A percentile compares a stretch with the other conserved stretches of the same genome.
phyloP scores from a whole-genome alignment of 2,888 invertebrate species.

The Papilio protenor region DNA sequence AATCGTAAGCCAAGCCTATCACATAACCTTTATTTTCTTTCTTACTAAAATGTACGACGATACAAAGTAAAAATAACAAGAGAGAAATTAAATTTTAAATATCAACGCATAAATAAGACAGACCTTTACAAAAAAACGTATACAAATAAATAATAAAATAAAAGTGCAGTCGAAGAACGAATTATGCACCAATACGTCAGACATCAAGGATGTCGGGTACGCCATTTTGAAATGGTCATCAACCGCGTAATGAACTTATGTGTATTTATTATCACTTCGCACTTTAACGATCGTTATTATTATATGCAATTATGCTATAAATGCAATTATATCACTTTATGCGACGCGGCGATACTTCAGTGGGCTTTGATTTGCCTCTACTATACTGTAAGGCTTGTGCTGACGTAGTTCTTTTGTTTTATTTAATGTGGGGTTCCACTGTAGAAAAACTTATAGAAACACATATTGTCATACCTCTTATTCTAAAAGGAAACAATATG shows the following conservation, averaged over 20 bases:
- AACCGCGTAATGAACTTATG: slow-evolving; percentile 24
- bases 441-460: too few species aligned
- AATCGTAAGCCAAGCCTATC: background rate
- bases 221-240: slow-evolving; percentile 24
- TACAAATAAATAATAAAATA: background rate
- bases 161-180: background rate
- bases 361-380: background rate
- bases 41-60: background rate
- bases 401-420: too few species aligned
- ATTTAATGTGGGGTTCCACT: too few species aligned
- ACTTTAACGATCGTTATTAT: slow-evolving; percentile 10
- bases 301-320: slow-evolving; percentile 13
- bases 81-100: background rate
- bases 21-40: background rate
- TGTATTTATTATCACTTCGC: slow-evolving; percentile 23
- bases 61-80: background rate
- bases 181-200: slow-evolving; percentile 12
- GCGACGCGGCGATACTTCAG: background rate
- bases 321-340: slow-evolving; percentile 14
- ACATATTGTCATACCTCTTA: too few species aligned
- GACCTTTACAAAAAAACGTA: background rate
- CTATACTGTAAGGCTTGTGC: too few species aligned
- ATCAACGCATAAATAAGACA: background rate
- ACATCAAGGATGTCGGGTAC: slow-evolving; percentile 16
- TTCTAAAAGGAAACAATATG: too few species aligned